Evolutionary conservation across 1,140 invertebrate genomes (phyloP), one percentile per base, ranked within the genome.

Genomic region (Achroia grisella): DNA sequence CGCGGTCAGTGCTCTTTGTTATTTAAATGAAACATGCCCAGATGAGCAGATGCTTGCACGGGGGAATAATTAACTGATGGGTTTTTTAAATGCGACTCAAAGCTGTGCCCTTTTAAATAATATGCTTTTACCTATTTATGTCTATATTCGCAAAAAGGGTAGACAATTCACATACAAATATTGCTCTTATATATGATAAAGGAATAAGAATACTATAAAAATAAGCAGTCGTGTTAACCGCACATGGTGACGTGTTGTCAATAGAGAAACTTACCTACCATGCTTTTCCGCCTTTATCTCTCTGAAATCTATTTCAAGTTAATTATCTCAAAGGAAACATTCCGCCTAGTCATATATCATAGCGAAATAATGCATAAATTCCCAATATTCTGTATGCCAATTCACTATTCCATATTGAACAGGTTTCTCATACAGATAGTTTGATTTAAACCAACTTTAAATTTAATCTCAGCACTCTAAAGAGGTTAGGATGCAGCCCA

Each of bases 21-120:
- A 76, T 76, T 76, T 48, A 76, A 69, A 76, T 76, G 41, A 60
- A 61, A 66, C 62, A 65, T 48, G 56, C 61, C 51, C 56, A 47
- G 50, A 53, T 55, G 49, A 45, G 33, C 44, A 42, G 37, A 56
- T 58, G 52, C 40, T 52, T 34, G 30, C 41, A 37, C 36, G 35
- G 57, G 46, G 52, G 62, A 64, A 65, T 67, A 70, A 75, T 75
- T 72, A 75, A 63, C 60, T 47, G 53, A 53, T 52, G 52, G 37
- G 45, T 53, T 58, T 49, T 54, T 54, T 51, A 67, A 62, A 62
- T 36, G 31, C 29, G 29, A 28, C n/a, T 32, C 41, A 15, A 23
- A 10, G 29, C 27, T 42, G 14, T 31, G 17, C 17, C 9, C 12
- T 15, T 14, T 4, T 15, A 32, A 42, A 17, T n/a, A 4, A 11